Conservation (phyloP, 2,113 vertebrate genomes). For the Hucho hucho region DNA sequence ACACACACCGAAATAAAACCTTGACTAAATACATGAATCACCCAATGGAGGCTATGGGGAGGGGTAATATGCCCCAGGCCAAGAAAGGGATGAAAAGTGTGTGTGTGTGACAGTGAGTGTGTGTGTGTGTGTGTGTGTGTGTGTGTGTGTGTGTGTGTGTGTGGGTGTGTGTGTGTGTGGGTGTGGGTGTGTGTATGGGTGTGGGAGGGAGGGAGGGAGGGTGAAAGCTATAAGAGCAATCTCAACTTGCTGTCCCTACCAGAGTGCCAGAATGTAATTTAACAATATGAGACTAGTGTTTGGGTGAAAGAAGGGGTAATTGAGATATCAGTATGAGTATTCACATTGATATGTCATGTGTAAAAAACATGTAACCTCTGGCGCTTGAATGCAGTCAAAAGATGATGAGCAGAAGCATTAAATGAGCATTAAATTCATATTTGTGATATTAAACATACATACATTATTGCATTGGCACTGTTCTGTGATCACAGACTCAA, state of each 20-base stretch:
- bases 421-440: not conserved
- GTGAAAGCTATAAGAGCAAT: slow-evolving; percentile 17
- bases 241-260: not conserved
- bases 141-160: no score
- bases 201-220: not conserved
- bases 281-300: slow-evolving; percentile 6
- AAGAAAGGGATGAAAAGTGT: not conserved
- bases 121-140: not conserved
- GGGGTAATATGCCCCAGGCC: not conserved
- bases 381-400: not conserved
- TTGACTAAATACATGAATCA: slow-evolving; percentile 10
- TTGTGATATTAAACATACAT: no score
- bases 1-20: not conserved
- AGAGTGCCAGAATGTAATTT: slow-evolving; percentile 11
- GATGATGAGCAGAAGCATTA: not conserved
- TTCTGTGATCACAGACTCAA: not conserved
- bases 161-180: no score
- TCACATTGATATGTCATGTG: slow-evolving; percentile 1
- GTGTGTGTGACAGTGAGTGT: no score
- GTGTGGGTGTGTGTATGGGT: no score
- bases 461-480: not conserved
- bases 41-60: not conserved
- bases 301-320: not conserved
- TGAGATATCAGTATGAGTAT: not conserved
- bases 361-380: not conserved